Evolutionary conservation across 92 coral and sea anemone species (phyloP).

Genomic region (Metridium senile): DNA sequence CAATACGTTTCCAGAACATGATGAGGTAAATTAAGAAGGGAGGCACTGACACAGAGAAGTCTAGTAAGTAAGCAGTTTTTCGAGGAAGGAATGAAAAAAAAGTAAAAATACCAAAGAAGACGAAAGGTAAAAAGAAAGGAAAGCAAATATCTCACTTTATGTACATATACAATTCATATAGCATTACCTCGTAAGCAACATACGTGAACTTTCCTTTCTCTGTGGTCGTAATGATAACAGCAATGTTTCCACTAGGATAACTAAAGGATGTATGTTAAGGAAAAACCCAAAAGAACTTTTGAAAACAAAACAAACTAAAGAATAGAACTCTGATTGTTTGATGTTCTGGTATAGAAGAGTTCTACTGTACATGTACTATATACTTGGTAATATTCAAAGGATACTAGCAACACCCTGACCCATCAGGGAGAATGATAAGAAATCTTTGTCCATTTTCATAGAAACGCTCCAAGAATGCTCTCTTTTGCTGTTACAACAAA

Average conservation of each 20-base stretch:
- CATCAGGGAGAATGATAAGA: conserved; percentile 91
- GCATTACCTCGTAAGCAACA: conserved; percentile 80
- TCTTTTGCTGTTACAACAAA: conserved; percentile 59
- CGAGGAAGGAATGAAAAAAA: too few species aligned
- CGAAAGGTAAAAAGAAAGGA: too few species aligned
- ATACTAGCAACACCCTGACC: conserved; percentile 98
- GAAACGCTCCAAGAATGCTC: conserved; percentile 86
- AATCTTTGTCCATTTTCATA: conserved; percentile 81
- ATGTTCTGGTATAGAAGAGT: too few species aligned
- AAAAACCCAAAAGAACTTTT: not conserved
- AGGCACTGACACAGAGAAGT: too few species aligned
- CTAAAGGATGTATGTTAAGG: conserved; percentile 34
- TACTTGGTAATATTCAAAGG: conserved; percentile 51
- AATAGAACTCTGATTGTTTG: not conserved
- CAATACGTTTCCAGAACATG: too few species aligned
- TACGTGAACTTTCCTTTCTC: conserved; percentile 92
- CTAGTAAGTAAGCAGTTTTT: too few species aligned
- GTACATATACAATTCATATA: too few species aligned
- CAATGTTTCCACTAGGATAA: conserved; percentile 97
- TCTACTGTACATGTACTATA: too few species aligned
- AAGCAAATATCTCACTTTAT: too few species aligned
- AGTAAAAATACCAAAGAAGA: too few species aligned
- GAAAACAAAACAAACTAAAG: conserved; percentile 14
- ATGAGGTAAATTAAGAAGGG: too few species aligned
- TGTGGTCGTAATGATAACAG: conserved; percentile 89